Evolutionary conservation across 2,113 vertebrate genomes (phyloP), one percentile per base, ranked within the genome.

Genomic region (Aspiorhynchus laticeps): DNA sequence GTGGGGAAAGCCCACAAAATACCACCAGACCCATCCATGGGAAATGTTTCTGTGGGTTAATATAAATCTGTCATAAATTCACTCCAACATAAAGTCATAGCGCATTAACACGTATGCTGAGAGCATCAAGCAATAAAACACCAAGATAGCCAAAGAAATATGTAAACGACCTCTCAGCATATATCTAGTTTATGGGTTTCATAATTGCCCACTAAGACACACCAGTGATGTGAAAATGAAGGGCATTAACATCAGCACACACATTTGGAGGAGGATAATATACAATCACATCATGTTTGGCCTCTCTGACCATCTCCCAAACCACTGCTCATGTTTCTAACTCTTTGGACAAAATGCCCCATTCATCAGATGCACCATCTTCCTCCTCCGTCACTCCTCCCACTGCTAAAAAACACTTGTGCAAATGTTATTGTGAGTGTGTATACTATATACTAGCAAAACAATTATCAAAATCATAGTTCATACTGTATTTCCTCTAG

Each of bases 111-210:
- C 65, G 41, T 10, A 63, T 26, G 79, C 83, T 43, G 71, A 53
- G 41, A 46, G 87, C 46, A 56, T 33, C 26, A 38, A 41, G 56
- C 67, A 76, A 76, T 81, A 61, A 69, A 85, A 75, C 69, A 88
- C 43, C 69, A 24, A 51, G 78, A 61, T n/a, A 41, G 82, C 38
- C 69, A 63, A 84, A 65, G 76, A 85, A 83, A 83, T 36, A 77
- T 65, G 73, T 77, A 63, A 80, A 78, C 33, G 84, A 74, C 84
- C 76, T 36, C 41, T 12, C 15, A 24, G 15, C 33, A 17, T 36
- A 33, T 63, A 79, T 80, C 75, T 79, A 53, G 69, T 80, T 85
- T 85, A 85, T 74, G 82, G 65, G 61, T 80, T 88, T 78, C n/a
- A 33, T 85, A 80, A 84, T 80, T 84, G 41, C 83, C 77, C 77